Percentiles rank a stretch among this genome's conserved stretches.
These are phyloP conservation scores for Leptarthrus brevirostris DNA, from an alignment of 2,888 invertebrate species.

Conservation along the genomic window DNA sequence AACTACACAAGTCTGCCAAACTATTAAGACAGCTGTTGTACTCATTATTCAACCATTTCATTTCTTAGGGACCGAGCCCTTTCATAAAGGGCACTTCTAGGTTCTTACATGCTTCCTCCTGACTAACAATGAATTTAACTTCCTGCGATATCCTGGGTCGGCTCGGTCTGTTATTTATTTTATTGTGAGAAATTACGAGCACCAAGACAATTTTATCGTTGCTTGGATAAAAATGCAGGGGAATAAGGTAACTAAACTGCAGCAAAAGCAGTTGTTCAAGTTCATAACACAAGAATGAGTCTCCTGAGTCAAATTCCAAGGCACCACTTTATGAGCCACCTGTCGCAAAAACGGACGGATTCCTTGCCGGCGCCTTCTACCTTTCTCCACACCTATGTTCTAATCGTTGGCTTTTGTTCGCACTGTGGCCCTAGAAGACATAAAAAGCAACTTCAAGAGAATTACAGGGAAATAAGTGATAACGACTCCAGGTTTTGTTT, in stretches of 20 bases:
- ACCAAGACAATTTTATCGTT: background rate
- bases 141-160: background rate
- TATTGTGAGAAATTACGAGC: background rate
- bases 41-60: too few relatives aligned
- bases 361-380: constrained; percentile 17
- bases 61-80: background rate
- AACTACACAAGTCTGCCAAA: too few relatives aligned
- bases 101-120: too few relatives aligned
- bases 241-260: background rate
- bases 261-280: constrained; percentile 32
- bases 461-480: constrained; percentile 37
- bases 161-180: background rate
- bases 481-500: constrained; percentile 20
- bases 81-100: background rate
- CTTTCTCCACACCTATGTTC: constrained; percentile 52
- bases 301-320: constrained; percentile 60
- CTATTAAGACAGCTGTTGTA: too few relatives aligned
- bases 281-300: constrained; percentile 56
- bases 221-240: background rate
- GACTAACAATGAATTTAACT: background rate
- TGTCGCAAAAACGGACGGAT: constrained; percentile 57
- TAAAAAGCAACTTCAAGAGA: background rate
- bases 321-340: constrained; percentile 63
- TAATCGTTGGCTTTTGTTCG: constrained; percentile 24
- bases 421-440: background rate